Evolutionary conservation across 2,888 invertebrate species (phyloP).

Genomic region (Meiosimyza platycephala): DNA sequence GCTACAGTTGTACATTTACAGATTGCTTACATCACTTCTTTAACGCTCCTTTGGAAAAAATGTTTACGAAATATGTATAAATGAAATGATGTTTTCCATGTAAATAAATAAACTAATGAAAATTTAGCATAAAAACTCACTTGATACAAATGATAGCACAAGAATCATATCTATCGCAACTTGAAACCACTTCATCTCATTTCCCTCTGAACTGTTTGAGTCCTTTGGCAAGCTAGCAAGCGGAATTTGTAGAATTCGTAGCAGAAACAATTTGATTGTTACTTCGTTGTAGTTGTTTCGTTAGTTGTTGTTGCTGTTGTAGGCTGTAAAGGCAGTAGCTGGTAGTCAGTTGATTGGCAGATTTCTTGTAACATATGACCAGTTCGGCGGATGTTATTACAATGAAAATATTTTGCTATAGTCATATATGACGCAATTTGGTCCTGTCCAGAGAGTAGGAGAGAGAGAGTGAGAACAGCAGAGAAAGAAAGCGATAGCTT

Average conservation of each 20-base stretch:
- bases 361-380: constrained; percentile 5
- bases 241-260: neutral
- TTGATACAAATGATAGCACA: constrained; percentile 68
- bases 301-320: constrained; percentile 19
- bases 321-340: constrained; percentile 27
- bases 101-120: neutral
- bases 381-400: constrained; percentile 33
- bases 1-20: no score
- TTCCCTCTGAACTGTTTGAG: constrained; percentile 64
- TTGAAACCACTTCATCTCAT: constrained; percentile 69
- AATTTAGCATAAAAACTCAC: constrained; percentile 55
- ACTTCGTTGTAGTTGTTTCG: constrained; percentile 2
- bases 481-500: constrained; percentile 31
- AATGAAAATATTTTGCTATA: constrained; percentile 32
- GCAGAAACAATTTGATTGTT: constrained; percentile 24
- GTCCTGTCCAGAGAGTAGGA: neutral
- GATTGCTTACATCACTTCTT: no score
- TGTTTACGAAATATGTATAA: no score
- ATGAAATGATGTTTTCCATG: neutral
- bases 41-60: no score
- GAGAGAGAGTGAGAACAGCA: neutral
- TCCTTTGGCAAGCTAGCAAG: constrained; percentile 44
- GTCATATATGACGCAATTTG: neutral
- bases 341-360: neutral
- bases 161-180: constrained; percentile 68